phyloP scores from a whole-genome alignment of 2,113 vertebrate genomes.

The Catagonus wagneri region DNA sequence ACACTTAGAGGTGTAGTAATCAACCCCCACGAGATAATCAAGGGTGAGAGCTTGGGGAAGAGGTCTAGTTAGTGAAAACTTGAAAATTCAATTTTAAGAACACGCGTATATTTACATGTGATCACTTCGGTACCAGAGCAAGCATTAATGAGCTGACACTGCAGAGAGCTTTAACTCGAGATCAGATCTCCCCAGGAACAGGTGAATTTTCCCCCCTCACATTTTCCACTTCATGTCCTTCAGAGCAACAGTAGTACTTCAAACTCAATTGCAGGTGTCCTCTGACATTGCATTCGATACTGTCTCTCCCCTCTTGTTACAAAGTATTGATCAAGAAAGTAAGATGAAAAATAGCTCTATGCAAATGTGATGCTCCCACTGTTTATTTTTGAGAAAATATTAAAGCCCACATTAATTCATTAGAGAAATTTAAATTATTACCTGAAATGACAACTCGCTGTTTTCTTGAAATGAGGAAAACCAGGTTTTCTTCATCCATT shows the following conservation, averaged over 20 bases:
- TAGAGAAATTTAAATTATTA: conserved; percentile 61
- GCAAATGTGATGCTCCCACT: background rate
- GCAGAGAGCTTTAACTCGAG: background rate
- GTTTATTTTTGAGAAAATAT: conserved; percentile 26
- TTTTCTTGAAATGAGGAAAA: conserved; percentile 86
- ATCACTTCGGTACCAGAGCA: background rate
- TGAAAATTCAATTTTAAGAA: background rate
- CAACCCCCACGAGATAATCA: background rate
- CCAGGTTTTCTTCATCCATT: conserved; percentile 80
- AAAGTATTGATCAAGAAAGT: background rate
- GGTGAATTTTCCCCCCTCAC: background rate
- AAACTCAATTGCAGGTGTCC: background rate
- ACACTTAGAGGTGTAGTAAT: background rate
- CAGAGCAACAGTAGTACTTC: background rate
- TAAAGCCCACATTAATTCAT: conserved; percentile 26
- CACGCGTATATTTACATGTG: too few relatives aligned
- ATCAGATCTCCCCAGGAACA: background rate
- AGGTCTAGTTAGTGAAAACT: background rate
- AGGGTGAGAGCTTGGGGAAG: background rate
- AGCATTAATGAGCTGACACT: background rate
- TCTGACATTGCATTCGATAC: background rate
- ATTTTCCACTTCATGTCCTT: background rate
- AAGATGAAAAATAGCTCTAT: background rate
- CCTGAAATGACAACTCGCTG: conserved; percentile 85
- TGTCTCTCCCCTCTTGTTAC: background rate